These are phyloP conservation scores for Alectoris magna DNA, from an alignment of 2,797 vertebrate genomes.

Conservation along the genomic window DNA sequence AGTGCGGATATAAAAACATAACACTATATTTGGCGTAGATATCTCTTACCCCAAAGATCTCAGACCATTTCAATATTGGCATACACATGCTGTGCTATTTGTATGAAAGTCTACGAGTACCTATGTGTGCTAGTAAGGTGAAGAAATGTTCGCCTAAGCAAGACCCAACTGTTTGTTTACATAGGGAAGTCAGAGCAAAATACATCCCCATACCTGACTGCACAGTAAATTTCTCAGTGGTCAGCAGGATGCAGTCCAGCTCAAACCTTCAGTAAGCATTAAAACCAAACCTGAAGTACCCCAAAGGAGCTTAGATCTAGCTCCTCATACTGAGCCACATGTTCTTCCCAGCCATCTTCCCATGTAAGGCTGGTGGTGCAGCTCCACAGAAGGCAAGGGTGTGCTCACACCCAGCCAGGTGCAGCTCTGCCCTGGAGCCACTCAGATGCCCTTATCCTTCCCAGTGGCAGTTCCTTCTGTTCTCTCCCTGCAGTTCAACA, in stretches of 20 bases:
- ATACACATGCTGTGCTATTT: not conserved
- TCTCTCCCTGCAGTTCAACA: not conserved
- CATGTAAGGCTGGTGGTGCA: fast-evolving
- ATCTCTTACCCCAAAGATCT: not conserved
- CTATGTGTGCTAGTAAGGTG: not conserved
- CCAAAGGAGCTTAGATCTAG: not conserved
- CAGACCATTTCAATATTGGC: conserved; percentile 2
- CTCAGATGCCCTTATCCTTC: not conserved
- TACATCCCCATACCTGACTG: not conserved
- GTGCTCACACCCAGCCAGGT: not conserved
- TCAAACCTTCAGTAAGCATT: not conserved
- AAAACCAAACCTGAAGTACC: not conserved
- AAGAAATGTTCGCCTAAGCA: conserved; percentile 11
- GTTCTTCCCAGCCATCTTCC: not conserved
- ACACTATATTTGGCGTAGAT: not conserved
- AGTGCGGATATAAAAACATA: not conserved
- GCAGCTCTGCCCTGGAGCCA: not conserved
- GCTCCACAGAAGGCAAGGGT: too few species aligned
- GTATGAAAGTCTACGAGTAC: not conserved
- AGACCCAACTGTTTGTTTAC: not conserved
- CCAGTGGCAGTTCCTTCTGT: not conserved
- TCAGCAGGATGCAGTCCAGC: not conserved
- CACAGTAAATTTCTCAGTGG: not conserved
- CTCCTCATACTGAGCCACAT: not conserved
- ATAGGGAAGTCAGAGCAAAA: not conserved